Percentiles rank a stretch among this genome's conserved stretches.
Conservation (phyloP, 2,113 vertebrate genomes). For the Nematolebias whitei region DNA sequence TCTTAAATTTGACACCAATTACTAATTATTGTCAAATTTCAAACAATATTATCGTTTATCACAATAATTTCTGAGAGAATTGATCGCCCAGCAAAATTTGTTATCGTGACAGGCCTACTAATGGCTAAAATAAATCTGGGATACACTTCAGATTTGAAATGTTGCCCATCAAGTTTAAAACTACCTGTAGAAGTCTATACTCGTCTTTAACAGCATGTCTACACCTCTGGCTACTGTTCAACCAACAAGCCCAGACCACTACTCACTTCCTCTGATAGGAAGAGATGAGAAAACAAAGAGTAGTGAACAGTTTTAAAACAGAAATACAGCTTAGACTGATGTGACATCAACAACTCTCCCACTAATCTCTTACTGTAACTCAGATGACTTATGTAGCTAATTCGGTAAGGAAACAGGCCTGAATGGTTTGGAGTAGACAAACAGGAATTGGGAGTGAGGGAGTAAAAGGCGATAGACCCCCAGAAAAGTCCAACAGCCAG, state of each 20-base stretch:
- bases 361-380: constrained; percentile 18
- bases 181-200: not conserved
- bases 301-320: not conserved
- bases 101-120: no score
- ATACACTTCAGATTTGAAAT: not conserved
- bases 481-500: constrained; percentile 53
- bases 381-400: constrained; percentile 3
- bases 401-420: not conserved
- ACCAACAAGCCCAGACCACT: constrained; percentile 46
- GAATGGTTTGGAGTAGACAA: constrained; percentile 19
- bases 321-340: constrained; percentile 9
- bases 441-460: constrained; percentile 17
- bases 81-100: no score
- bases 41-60: no score
- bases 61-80: no score
- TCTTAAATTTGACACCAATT: no score
- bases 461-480: constrained; percentile 15
- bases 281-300: constrained; percentile 28
- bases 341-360: constrained; percentile 3
- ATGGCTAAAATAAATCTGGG: no score
- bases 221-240: constrained; percentile 32
- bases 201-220: not conserved
- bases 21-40: no score
- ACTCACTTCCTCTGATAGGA: constrained; percentile 55
- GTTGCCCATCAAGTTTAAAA: not conserved